Conservation (phyloP, 2,888 invertebrate genomes). For the Pemphredon lugubris region DNA sequence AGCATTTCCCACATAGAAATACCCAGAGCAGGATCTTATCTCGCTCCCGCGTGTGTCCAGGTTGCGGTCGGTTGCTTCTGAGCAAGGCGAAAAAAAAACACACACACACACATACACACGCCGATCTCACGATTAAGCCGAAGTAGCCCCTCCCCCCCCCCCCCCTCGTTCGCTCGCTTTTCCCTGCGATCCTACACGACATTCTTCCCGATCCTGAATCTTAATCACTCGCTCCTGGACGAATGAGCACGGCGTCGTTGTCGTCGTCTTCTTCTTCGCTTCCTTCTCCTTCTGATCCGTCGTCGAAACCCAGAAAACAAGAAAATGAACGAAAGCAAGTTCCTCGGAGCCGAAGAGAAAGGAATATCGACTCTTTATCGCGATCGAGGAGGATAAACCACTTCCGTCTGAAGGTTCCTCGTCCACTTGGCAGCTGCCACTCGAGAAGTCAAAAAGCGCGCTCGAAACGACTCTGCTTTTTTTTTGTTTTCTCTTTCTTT, state of each 20-base stretch:
- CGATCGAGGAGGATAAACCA: constrained; percentile 49
- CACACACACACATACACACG: no score
- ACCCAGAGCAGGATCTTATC: constrained; percentile 4
- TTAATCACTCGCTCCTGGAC: constrained; percentile 30
- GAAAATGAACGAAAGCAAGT: constrained; percentile 18
- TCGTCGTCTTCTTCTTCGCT: no score
- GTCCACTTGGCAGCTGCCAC: constrained; percentile 57
- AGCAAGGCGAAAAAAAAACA: constrained; percentile 12
- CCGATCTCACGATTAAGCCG: constrained; percentile 56
- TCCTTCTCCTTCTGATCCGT: no score
- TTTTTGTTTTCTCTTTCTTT: neutral
- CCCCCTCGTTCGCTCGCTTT: constrained; percentile 23
- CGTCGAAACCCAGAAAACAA: neutral
- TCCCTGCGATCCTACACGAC: constrained; percentile 23
- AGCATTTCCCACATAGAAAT: constrained; percentile 10
- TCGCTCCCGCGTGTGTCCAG: neutral
- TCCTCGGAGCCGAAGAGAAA: constrained; percentile 15
- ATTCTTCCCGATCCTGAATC: constrained; percentile 55
- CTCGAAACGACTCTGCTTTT: constrained; percentile 4
- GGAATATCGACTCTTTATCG: constrained; percentile 51
- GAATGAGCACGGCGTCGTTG: neutral
- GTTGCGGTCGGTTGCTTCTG: neutral
- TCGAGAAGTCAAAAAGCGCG: constrained; percentile 51
- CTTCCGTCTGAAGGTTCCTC: constrained; percentile 51
- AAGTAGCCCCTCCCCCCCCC: neutral